A percentile compares a stretch with the other conserved stretches of the same genome.
These are phyloP conservation scores for Nysson spinosus DNA, from an alignment of 2,888 invertebrate species.

Conservation along the genomic window DNA sequence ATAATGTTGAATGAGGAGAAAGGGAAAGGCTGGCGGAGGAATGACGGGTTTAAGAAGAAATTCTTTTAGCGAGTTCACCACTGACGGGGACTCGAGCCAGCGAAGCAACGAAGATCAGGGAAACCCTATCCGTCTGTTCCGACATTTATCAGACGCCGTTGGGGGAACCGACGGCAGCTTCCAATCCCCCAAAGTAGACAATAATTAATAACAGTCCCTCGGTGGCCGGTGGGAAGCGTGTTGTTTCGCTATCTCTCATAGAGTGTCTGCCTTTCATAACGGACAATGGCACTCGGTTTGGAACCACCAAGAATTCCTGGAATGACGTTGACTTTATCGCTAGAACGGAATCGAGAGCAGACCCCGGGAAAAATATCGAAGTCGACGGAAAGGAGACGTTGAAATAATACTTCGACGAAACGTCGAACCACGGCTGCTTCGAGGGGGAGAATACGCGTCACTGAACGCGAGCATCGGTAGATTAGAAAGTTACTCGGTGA, in stretches of 20 bases:
- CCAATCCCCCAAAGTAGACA: constrained; percentile 57
- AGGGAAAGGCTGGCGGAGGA: not conserved
- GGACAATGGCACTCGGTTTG: constrained; percentile 17
- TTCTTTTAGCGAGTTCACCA: not conserved
- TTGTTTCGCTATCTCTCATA: constrained; percentile 7
- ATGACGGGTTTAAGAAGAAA: not conserved
- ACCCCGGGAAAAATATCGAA: not conserved
- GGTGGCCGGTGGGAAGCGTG: constrained; percentile 14
- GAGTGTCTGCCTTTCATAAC: constrained; percentile 6
- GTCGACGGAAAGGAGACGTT: not conserved
- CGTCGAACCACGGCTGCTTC: too few relatives aligned
- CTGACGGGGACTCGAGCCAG: constrained; percentile 1
- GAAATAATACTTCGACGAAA: too few relatives aligned
- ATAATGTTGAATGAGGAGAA: not conserved
- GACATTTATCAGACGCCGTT: constrained; percentile 52
- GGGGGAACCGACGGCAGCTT: constrained; percentile 36
- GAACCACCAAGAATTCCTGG: not conserved
- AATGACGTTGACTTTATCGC: not conserved
- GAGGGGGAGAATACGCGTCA: not conserved
- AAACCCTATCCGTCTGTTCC: constrained; percentile 47
- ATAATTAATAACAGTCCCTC: constrained; percentile 64
- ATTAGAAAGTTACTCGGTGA: not conserved
- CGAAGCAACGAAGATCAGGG: constrained; percentile 16
- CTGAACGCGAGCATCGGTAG: not conserved
- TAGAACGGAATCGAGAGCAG: not conserved